A percentile compares a stretch with the other conserved stretches of the same genome.
These are phyloP conservation scores for Liposcelis brunnea DNA, from an alignment of 2,888 invertebrate species.

Conservation along the genomic window DNA sequence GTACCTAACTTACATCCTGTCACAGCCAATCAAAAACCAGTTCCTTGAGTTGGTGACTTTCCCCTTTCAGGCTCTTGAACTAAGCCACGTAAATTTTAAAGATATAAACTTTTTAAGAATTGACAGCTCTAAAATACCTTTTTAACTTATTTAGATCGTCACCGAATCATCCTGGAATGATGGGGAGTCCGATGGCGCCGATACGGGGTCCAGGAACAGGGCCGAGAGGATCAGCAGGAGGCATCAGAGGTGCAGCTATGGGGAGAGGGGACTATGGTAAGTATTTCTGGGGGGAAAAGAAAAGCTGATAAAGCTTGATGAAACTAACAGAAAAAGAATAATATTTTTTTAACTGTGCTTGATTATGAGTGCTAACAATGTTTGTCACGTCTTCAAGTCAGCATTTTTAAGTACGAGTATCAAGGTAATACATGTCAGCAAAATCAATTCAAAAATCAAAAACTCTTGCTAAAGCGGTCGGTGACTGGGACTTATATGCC, in stretches of 20 bases:
- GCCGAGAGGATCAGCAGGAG: conserved; percentile 19
- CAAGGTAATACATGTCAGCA: neutral
- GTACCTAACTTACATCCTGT: no score
- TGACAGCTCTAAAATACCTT: no score
- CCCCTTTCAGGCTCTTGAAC: no score
- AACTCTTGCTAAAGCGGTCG: neutral
- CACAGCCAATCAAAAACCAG: no score
- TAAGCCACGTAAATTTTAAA: no score
- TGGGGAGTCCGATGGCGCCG: conserved; percentile 29
- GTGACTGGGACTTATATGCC: conserved; percentile 3
- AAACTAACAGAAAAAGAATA: conserved; percentile 20
- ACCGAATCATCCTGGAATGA: conserved; percentile 56
- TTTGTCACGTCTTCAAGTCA: conserved; percentile 10
- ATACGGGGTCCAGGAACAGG: conserved; percentile 21
- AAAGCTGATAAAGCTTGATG: conserved; percentile 11
- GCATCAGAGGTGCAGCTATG: conserved; percentile 37
- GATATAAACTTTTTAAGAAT: no score
- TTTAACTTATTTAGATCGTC: conserved; percentile 36
- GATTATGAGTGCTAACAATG: conserved; percentile 11
- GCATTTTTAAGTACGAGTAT: neutral
- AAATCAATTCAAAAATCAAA: no score
- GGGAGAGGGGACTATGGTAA: conserved; percentile 82
- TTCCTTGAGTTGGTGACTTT: no score
- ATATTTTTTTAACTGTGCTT: conserved; percentile 16
- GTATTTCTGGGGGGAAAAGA: no score